phyloP scores from a whole-genome alignment of 2,888 invertebrate genomes.

The Aquatica leii region DNA sequence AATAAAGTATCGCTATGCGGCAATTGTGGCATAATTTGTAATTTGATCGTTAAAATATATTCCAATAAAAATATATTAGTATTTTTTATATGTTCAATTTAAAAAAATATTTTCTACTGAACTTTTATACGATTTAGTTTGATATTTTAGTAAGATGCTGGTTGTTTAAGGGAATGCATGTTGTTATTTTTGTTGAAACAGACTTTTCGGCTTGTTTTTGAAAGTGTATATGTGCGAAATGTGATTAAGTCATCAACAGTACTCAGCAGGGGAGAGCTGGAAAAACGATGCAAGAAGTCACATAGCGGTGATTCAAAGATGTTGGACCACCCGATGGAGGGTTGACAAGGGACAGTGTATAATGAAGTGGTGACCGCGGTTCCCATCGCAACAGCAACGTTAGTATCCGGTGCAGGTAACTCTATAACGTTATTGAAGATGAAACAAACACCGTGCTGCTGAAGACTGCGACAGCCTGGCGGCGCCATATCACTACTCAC shows the following conservation, averaged over 20 bases:
- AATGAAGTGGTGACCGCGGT: conserved; percentile 54
- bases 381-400: conserved; percentile 40
- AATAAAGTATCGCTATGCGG: no score
- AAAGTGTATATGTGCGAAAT: conserved; percentile 47
- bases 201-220: conserved; percentile 19
- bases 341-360: conserved; percentile 55
- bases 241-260: conserved; percentile 56
- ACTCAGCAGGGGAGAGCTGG: conserved; percentile 46
- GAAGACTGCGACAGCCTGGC: conserved; percentile 47
- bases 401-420: conserved; percentile 48
- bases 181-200: background rate
- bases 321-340: conserved; percentile 51
- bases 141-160: no score
- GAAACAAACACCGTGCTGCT: conserved; percentile 46
- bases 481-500: conserved; percentile 57
- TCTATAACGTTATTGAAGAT: conserved; percentile 45
- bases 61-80: no score
- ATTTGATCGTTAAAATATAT: no score
- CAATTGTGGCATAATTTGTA: no score
- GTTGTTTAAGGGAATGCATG: no score
- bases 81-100: no score
- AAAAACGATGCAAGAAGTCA: conserved; percentile 56
- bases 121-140: no score
- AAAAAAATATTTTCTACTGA: no score
- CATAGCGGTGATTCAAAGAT: conserved; percentile 47